Percentiles rank a stretch among this genome's conserved stretches.
Conservation (phyloP, 2,113 vertebrate genomes). For the Phainopepla nitens region DNA sequence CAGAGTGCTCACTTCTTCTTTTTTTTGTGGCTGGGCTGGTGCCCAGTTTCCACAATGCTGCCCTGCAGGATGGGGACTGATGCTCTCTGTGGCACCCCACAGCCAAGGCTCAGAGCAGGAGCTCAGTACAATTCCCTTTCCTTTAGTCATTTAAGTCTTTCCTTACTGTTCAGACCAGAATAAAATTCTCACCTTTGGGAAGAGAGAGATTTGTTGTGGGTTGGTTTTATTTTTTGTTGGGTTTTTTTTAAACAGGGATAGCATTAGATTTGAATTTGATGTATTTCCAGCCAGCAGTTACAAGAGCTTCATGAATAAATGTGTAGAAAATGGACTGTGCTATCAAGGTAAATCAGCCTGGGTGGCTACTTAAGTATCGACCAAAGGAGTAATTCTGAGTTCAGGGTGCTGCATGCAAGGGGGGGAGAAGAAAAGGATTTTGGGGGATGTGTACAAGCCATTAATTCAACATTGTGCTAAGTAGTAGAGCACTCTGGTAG, state of each 20-base stretch:
- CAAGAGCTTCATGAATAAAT: slow-evolving; percentile 48
- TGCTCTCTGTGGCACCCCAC: neutral
- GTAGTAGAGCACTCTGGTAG: neutral
- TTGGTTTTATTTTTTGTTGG: neutral
- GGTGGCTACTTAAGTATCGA: slow-evolving; percentile 14
- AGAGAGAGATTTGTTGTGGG: neutral
- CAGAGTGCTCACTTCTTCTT: neutral
- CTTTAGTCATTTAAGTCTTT: neutral
- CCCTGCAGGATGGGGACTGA: neutral
- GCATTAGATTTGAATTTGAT: slow-evolving; percentile 40
- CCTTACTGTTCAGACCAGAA: neutral
- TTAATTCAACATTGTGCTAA: neutral
- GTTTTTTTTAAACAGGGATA: neutral
- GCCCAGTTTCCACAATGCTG: neutral
- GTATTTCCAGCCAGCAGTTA: slow-evolving; percentile 28
- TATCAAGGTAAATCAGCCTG: slow-evolving; percentile 50
- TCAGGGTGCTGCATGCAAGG: neutral
- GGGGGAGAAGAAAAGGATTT: neutral
- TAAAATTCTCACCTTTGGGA: neutral
- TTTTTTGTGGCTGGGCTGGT: neutral
- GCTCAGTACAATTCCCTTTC: neutral
- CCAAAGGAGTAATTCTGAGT: neutral
- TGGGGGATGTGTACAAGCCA: neutral
- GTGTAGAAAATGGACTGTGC: slow-evolving; percentile 39
- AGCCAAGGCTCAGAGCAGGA: neutral